Conservation (phyloP, 30 jellyfish, hydroid and myxozoan species). For the Aurelia sp. region DNA sequence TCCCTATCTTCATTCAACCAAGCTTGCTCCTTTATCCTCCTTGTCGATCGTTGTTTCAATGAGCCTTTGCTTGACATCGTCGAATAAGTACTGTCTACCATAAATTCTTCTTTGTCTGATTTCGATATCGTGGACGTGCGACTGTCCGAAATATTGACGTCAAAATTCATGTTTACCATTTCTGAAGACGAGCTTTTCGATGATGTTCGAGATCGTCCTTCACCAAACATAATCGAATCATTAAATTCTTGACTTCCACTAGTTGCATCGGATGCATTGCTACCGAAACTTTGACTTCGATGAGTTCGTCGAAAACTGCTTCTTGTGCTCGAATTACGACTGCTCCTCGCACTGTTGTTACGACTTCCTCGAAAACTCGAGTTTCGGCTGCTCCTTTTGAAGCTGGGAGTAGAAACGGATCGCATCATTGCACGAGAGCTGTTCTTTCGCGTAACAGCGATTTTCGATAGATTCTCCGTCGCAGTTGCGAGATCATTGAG, state of each 20-base stretch:
- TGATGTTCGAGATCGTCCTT: constrained; percentile 8
- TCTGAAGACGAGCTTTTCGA: constrained; percentile 20
- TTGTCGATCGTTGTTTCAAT: not conserved
- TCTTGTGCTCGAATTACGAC: constrained; percentile 69
- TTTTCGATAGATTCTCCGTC: constrained; percentile 29
- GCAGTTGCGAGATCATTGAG: constrained; percentile 54
- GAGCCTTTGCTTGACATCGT: not conserved
- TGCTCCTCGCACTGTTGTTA: constrained; percentile 60
- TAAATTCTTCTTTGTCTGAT: not conserved
- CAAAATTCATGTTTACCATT: not conserved
- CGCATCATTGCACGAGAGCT: constrained; percentile 55
- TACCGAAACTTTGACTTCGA: constrained; percentile 39
- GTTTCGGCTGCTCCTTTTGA: constrained; percentile 69
- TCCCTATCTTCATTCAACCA: not conserved
- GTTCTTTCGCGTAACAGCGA: constrained; percentile 16
- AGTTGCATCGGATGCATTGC: constrained; percentile 35
- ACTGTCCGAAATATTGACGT: too few relatives aligned
- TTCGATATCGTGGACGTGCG: not conserved
- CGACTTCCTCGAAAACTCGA: constrained; percentile 69
- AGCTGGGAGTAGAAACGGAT: constrained; percentile 45
- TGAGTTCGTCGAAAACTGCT: constrained; percentile 40
- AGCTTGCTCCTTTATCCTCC: too few relatives aligned
- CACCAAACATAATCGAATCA: not conserved
- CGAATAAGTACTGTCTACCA: too few relatives aligned
- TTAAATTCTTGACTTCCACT: constrained; percentile 14